Evolutionary conservation across 2,888 invertebrate species (phyloP).

Genomic region (Oxycera nigricornis): DNA sequence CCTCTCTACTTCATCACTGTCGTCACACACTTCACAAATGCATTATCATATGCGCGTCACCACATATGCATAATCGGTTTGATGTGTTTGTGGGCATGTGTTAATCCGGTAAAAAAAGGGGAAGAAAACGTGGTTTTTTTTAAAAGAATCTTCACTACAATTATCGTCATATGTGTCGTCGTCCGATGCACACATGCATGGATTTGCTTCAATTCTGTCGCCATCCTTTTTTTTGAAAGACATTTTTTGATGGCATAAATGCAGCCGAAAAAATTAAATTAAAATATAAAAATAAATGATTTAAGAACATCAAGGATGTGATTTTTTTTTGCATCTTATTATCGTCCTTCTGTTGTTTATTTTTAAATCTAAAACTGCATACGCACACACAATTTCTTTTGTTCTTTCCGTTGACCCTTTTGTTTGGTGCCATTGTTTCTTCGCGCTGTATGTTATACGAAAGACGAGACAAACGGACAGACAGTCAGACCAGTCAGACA

Average conservation of each 20-base stretch:
- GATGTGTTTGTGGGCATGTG: neutral
- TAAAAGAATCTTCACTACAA: neutral
- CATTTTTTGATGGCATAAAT: neutral
- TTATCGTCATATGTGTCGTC: neutral
- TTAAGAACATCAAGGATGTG: neutral
- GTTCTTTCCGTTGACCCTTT: neutral
- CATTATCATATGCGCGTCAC: neutral
- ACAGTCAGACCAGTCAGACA: neutral
- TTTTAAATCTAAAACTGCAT: neutral
- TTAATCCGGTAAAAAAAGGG: neutral
- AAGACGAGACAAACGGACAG: conserved; percentile 2
- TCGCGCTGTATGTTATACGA: neutral
- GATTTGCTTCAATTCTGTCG: neutral
- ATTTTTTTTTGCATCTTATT: neutral
- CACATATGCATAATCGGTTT: neutral
- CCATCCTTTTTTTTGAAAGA: neutral
- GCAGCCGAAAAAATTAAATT: neutral
- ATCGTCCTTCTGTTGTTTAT: neutral
- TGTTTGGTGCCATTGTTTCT: conserved; percentile 16
- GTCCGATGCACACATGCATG: neutral
- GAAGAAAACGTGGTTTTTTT: neutral
- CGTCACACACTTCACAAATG: neutral
- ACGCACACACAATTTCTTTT: neutral
- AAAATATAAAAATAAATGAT: neutral
- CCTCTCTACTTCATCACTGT: conserved; percentile 16